Evolutionary conservation across 2,797 vertebrate species (phyloP).

Genomic region (Lepilemur ruficaudatus): DNA sequence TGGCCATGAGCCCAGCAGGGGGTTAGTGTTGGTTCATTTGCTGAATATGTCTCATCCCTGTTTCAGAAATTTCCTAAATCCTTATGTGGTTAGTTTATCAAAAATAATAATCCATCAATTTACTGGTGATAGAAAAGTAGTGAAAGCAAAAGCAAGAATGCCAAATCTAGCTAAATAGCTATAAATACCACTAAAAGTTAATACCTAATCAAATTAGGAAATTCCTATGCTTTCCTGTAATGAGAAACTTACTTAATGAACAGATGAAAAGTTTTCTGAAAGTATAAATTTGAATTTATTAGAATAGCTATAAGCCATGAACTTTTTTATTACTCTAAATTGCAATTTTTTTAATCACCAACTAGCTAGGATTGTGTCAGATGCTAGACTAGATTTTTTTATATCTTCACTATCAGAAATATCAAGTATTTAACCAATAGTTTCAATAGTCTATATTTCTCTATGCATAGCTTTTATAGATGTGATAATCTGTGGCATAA

Average conservation of each 20-base stretch:
- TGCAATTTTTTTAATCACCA: neutral
- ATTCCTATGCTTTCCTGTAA: neutral
- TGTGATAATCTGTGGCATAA: neutral
- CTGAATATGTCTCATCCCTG: neutral
- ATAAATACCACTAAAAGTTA: neutral
- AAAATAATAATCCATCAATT: neutral
- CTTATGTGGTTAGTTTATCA: neutral
- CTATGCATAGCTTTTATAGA: neutral
- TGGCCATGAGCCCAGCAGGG: neutral
- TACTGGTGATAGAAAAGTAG: neutral
- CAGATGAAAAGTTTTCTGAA: neutral
- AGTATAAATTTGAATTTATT: neutral
- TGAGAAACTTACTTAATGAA: neutral
- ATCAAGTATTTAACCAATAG: neutral
- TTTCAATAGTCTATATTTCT: neutral
- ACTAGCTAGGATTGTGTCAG: neutral
- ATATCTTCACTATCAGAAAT: neutral
- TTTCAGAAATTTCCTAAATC: neutral
- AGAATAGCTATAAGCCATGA: neutral
- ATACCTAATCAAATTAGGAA: neutral
- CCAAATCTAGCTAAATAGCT: neutral
- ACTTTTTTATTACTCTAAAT: neutral
- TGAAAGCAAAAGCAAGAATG: neutral
- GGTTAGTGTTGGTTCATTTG: neutral
- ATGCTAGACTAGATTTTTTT: neutral